These are phyloP conservation scores for Falcaria lacertinaria DNA, from an alignment of 2,888 invertebrate genomes.

Conservation along the genomic window DNA sequence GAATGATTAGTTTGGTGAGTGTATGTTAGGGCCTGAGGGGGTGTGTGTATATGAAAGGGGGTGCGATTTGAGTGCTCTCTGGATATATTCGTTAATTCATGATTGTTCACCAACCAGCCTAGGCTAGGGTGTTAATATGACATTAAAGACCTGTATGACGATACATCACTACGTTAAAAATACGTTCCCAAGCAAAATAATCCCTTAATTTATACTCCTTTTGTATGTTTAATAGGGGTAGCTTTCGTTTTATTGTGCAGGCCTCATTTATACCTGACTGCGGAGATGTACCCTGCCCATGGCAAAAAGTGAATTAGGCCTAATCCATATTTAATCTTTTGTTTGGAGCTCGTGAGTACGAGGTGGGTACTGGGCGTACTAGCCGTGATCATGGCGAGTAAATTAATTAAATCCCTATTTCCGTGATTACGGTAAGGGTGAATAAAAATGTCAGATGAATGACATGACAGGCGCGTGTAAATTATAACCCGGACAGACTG, in stretches of 20 bases:
- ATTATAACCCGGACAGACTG: too few species aligned
- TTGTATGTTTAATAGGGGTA: conserved; percentile 20
- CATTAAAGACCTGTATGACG: not conserved
- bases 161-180: not conserved
- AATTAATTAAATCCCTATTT: conserved; percentile 1
- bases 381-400: not conserved
- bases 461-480: too few species aligned
- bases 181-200: conserved; percentile 9
- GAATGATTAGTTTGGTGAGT: too few species aligned
- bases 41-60: too few species aligned
- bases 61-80: too few species aligned
- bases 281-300: conserved; percentile 4
- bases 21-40: too few species aligned
- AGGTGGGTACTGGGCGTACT: too few species aligned
- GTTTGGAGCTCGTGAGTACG: not conserved
- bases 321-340: conserved; percentile 11
- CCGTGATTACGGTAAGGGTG: not conserved
- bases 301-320: conserved; percentile 8
- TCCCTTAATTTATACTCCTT: conserved; percentile 14
- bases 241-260: conserved; percentile 11
- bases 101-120: too few species aligned
- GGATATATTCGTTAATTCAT: too few species aligned
- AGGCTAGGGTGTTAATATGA: not conserved
- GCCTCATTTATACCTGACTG: conserved; percentile 12
- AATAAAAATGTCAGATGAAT: not conserved